Evolutionary conservation across 2,888 invertebrate genomes (phyloP), one percentile per base, ranked within the genome.

Genomic region (Lasioglossum morio): DNA sequence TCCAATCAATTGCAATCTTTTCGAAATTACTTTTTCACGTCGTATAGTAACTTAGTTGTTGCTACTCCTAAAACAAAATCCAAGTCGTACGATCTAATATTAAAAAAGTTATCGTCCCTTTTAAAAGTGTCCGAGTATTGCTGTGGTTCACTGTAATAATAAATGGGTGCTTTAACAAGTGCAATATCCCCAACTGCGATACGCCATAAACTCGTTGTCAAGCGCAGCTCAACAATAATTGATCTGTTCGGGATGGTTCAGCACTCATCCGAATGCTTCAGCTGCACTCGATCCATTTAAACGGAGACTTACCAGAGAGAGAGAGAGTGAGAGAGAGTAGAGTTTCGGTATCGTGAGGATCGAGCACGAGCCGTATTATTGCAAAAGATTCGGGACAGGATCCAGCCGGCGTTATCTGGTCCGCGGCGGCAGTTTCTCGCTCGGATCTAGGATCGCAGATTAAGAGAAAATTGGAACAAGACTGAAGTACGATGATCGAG

Each of bases 381-480:
- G 83, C 40, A 30, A 78, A 75, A 85, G 53, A 79, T 76, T 57
- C 43, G 43, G 37, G 14, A 57, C 37, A 34, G 34, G 37, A 84
- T 77, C 53, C 63, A 3, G 14, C 53, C 23, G 53, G 57, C 46
- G 57, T 76, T 79, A 85, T 76, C 75, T 79, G 40, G n/a, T 70
- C 60, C 40, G 30, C 63, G 79, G 74, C 34, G 27, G 60, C 37
- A 77, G 74, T 63, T 83, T 82, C 46, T 34, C 75, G 27, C 66
- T 66, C 66, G 84, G 87, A 79, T 84, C 81, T 43, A 53, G 79
- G 74, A 72, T 89, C 77, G 73, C 72, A 81, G 90, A 89, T 89
- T 89, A 89, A 87, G 80, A 84, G 88, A 85, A 89, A 89, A 89
- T 89, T 87, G 85, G 83, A 84, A 82, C 83, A 85, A 78, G 85